Percentiles rank a stretch among this genome's conserved stretches.
These are phyloP conservation scores for Andrena cerasifolii DNA, from an alignment of 1,140 invertebrate species.

Conservation along the genomic window DNA sequence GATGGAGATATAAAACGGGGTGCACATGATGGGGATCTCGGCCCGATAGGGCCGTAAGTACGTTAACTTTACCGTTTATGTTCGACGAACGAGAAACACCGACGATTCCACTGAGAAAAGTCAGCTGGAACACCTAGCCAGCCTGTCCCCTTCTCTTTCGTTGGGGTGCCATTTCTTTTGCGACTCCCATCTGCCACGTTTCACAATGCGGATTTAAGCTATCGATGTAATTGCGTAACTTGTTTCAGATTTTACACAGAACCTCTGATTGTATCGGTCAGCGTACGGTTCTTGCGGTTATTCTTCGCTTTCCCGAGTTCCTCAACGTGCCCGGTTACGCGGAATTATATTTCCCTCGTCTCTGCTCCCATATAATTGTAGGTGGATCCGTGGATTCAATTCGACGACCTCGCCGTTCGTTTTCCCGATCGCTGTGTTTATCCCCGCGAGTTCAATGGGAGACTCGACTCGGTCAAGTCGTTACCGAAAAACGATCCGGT, in stretches of 20 bases:
- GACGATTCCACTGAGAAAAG: constrained; percentile 39
- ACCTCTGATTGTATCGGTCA: too few relatives aligned
- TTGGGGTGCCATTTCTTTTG: background rate
- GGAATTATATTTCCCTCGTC: too few relatives aligned
- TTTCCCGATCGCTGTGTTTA: background rate
- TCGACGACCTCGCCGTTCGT: background rate
- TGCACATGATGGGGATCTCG: constrained; percentile 43
- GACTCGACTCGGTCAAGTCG: background rate
- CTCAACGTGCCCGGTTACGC: too few relatives aligned
- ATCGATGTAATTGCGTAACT: constrained; percentile 9
- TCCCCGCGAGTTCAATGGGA: background rate
- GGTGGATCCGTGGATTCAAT: constrained; percentile 16
- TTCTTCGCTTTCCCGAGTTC: too few relatives aligned
- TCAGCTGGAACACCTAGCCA: constrained; percentile 24
- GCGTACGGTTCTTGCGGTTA: too few relatives aligned
- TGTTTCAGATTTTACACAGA: too few relatives aligned
- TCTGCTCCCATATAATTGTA: too few relatives aligned
- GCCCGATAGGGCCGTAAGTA: constrained; percentile 47
- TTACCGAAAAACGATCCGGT: background rate
- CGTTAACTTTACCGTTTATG: constrained; percentile 57
- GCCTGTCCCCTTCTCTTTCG: too few relatives aligned
- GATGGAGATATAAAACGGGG: constrained; percentile 39
- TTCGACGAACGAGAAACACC: constrained; percentile 42
- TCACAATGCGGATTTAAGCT: constrained; percentile 3
- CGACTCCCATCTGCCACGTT: constrained; percentile 15